A percentile compares a stretch with the other conserved stretches of the same genome.
These are phyloP conservation scores for Polyommatus iphigenia DNA, from an alignment of 2,888 invertebrate genomes.

Conservation along the genomic window DNA sequence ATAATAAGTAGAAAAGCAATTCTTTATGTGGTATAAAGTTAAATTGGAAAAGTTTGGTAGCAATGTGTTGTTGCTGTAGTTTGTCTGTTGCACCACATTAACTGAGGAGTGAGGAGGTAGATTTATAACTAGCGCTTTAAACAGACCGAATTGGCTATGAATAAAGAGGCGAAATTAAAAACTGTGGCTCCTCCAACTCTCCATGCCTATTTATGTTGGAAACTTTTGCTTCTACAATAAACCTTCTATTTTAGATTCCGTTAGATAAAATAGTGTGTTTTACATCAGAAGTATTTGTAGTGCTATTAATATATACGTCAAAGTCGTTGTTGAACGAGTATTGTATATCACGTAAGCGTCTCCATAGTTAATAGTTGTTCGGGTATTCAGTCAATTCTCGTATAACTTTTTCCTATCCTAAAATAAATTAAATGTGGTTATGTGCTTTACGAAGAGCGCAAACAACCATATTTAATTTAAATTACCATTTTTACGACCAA, in stretches of 20 bases:
- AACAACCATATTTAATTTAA: background rate
- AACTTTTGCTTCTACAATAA: background rate
- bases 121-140: conserved; percentile 36
- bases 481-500: background rate
- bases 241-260: background rate
- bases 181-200: background rate
- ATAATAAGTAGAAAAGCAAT: conserved; percentile 52
- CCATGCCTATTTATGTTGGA: background rate
- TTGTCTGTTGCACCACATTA: conserved; percentile 52
- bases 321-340: too few species aligned
- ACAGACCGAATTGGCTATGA: conserved; percentile 33
- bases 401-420: too few species aligned
- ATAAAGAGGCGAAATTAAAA: conserved; percentile 21
- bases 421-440: too few species aligned
- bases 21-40: conserved; percentile 67
- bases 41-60: conserved; percentile 70
- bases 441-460: too few species aligned
- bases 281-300: too few species aligned
- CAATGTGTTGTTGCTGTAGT: conserved; percentile 58
- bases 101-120: conserved; percentile 44
- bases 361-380: too few species aligned
- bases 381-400: too few species aligned
- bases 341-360: too few species aligned
- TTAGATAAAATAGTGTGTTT: background rate
- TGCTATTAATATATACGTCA: too few species aligned